phyloP scores from a whole-genome alignment of 2,113 vertebrate species.

The Pelecanus crispus region DNA sequence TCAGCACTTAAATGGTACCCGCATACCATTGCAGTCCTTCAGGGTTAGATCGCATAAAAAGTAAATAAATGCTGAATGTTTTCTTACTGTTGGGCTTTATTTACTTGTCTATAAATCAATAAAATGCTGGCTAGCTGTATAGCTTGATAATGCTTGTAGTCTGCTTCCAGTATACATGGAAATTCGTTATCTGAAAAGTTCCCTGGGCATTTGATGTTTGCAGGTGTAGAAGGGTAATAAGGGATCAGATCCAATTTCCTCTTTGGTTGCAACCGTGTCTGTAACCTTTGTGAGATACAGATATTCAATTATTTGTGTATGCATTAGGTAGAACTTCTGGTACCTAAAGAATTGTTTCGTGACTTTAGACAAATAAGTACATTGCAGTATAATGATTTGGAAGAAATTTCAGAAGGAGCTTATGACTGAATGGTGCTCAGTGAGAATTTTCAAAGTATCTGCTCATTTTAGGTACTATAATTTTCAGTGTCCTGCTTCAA shows the following conservation, averaged over 20 bases:
- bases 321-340: neutral
- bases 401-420: neutral
- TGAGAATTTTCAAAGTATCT: neutral
- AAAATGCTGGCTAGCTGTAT: neutral
- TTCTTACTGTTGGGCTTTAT: neutral
- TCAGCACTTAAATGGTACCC: neutral
- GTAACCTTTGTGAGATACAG: neutral
- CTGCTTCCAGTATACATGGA: neutral
- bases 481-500: neutral
- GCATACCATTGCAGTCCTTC: neutral
- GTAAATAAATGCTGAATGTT: neutral
- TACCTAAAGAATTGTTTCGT: neutral
- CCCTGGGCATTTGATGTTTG: neutral
- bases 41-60: neutral
- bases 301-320: neutral
- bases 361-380: neutral
- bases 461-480: neutral
- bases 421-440: rapidly evolving
- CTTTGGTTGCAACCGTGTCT: neutral
- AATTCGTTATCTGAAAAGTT: neutral
- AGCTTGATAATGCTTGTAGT: neutral
- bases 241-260: neutral
- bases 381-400: neutral
- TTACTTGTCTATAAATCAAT: neutral
- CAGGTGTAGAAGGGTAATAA: neutral